A percentile compares a stretch with the other conserved stretches of the same genome.
phyloP scores from a whole-genome alignment of 2,797 vertebrate genomes.

The Percopsis omiscomaycus region DNA sequence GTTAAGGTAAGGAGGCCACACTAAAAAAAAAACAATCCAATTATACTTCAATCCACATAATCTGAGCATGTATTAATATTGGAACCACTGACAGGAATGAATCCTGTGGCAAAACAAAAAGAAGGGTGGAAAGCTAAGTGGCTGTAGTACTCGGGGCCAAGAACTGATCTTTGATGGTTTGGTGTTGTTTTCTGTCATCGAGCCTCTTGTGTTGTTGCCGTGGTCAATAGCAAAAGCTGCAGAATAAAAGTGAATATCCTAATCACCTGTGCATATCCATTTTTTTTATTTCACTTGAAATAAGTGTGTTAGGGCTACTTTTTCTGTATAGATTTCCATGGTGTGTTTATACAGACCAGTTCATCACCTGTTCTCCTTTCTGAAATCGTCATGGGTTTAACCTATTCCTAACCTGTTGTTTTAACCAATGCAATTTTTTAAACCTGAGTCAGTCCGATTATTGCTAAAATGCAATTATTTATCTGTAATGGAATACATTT shows the following conservation, averaged over 20 bases:
- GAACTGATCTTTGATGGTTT: slow-evolving; percentile 44
- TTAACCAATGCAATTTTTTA: slow-evolving; percentile 16
- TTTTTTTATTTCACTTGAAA: slow-evolving; percentile 4
- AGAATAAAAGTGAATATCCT: slow-evolving; percentile 65
- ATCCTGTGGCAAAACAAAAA: slow-evolving; percentile 7
- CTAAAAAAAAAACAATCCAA: no score
- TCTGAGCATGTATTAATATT: slow-evolving; percentile 1
- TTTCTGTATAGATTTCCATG: not conserved
- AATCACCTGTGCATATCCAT: slow-evolving; percentile 23
- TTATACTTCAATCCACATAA: slow-evolving; percentile 1
- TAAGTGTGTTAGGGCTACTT: not conserved
- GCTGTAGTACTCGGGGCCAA: slow-evolving; percentile 42
- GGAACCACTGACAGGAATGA: slow-evolving; percentile 34
- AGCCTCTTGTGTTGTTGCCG: slow-evolving; percentile 59
- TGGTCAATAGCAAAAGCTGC: slow-evolving; percentile 57
- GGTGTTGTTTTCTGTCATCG: slow-evolving; percentile 43
- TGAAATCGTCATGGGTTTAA: not conserved
- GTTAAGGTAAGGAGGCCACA: no score
- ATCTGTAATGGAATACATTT: slow-evolving; percentile 12
- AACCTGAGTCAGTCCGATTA: not conserved
- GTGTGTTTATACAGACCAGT: not conserved
- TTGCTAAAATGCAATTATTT: not conserved
- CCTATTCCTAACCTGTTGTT: slow-evolving; percentile 3
- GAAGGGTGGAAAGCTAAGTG: slow-evolving; percentile 4
- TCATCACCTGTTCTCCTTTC: not conserved